Evolutionary conservation across 2,888 invertebrate genomes (phyloP).

Genomic region (Drosophila pseudotakahashii): DNA sequence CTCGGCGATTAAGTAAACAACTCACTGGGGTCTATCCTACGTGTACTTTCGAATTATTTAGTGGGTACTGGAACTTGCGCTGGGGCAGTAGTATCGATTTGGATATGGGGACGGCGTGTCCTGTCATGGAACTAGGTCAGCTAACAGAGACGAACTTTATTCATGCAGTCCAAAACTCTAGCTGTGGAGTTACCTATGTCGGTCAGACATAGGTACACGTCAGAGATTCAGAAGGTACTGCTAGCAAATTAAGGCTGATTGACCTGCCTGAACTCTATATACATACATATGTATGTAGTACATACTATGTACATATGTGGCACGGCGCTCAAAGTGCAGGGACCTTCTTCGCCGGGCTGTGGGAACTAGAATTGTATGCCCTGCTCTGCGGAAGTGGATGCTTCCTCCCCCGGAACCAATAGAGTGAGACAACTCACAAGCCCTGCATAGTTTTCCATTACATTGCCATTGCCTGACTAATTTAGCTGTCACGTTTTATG

Average conservation of each 20-base stretch:
- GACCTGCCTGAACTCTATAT: conserved; percentile 18
- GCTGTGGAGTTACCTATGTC: no score
- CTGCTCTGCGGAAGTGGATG: conserved; percentile 25
- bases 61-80: not conserved
- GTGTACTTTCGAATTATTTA: conserved; percentile 18
- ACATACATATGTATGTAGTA: conserved; percentile 2
- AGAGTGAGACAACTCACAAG: not conserved
- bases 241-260: conserved; percentile 5
- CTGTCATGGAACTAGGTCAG: conserved; percentile 47
- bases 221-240: conserved; percentile 34
- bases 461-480: not conserved
- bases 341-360: not conserved
- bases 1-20: conserved; percentile 7
- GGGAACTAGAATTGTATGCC: not conserved
- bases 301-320: no score
- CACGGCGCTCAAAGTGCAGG: conserved; percentile 46
- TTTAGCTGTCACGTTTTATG: conserved; percentile 4
- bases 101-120: conserved; percentile 19
- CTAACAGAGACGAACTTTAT: not conserved
- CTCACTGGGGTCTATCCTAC: conserved; percentile 16
- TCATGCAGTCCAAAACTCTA: conserved; percentile 5
- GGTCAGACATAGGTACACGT: conserved; percentile 53
- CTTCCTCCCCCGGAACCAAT: not conserved
- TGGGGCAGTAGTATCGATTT: conserved; percentile 52
- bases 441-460: conserved; percentile 35